These are phyloP conservation scores for Geothlypis trichas DNA, from an alignment of 2,113 vertebrate genomes.

Conservation along the genomic window DNA sequence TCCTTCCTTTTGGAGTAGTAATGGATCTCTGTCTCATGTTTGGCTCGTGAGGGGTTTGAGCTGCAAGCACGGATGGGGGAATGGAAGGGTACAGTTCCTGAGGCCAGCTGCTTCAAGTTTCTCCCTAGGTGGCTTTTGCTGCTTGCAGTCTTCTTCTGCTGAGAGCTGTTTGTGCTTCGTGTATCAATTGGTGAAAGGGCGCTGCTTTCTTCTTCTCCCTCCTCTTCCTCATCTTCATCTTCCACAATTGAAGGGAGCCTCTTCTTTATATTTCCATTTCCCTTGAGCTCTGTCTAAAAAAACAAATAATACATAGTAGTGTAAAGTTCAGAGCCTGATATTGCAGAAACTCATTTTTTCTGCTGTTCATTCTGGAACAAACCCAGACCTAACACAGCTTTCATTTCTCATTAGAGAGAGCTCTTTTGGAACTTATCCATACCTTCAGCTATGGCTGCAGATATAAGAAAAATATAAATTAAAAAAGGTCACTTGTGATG, in stretches of 20 bases:
- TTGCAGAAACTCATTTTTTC: not conserved
- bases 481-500: not conserved
- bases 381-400: not conserved
- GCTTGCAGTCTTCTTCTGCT: slow-evolving; percentile 68
- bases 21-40: slow-evolving; percentile 68
- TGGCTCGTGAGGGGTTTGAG: slow-evolving; percentile 67
- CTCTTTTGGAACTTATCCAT: not conserved
- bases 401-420: not conserved
- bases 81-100: slow-evolving; percentile 77
- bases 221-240: slow-evolving; percentile 79
- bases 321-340: not conserved
- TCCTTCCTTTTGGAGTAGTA: slow-evolving; percentile 72
- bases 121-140: slow-evolving; percentile 75
- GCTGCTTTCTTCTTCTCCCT: slow-evolving; percentile 70
- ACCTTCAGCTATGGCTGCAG: not conserved
- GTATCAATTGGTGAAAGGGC: slow-evolving; percentile 76
- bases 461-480: not conserved
- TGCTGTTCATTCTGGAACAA: not conserved
- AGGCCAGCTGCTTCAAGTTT: slow-evolving; percentile 79
- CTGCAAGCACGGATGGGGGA: slow-evolving; percentile 77
- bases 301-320: not conserved
- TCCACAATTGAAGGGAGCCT: slow-evolving; percentile 80
- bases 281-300: slow-evolving; percentile 78
- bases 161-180: slow-evolving; percentile 63
- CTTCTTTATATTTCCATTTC: slow-evolving; percentile 82